Evolutionary conservation across 2,113 vertebrate species (phyloP), one percentile per base, ranked within the genome.

Genomic region (Zonotrichia leucophrys): DNA sequence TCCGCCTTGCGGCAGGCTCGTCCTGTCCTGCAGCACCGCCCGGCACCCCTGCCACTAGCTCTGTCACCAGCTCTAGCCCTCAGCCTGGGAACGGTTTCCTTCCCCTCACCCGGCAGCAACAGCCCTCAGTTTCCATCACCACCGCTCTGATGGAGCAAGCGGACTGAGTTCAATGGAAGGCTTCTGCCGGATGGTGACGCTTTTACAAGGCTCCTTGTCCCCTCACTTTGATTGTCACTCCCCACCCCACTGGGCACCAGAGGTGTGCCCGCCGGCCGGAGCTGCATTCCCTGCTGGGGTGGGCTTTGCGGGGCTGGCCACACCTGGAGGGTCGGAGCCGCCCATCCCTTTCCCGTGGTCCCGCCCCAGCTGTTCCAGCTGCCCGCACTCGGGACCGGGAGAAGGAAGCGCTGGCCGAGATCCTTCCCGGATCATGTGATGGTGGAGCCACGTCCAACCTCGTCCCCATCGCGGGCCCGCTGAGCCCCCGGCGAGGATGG

Each of bases 241-340:
- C 12, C 9, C n/a, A 3, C 23, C 4, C 18, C 41, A 2, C 37
- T 18, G 37, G n/a, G 6, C 69, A 25, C 7, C 2, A 11, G 18
- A 11, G 19, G 3, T 2, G 39, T 16, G 16, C 12, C 31, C 2
- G 3, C 47, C 7, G 14, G n/a, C 73, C 33, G 47, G 64, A 50
- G 49, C n/a, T 31, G n/a, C 17, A 31, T n/a, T 1, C 52, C 12
- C 3, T 11, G 55, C 35, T 4, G 30, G 53, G 27, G 9, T 14
- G 63, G 35, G 68, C 27, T 72, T 25, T 12, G 35, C 14, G 27
- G 56, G 37, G 7, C 5, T 24, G 52, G 49, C 22, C 16, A 1
- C n/a, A 16, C 1, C 1, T 0, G 3, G 9, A 21, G 10, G 5
- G 10, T 7, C 31, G 17, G 68, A 56, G 37, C 60, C 10, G 1